Evolutionary conservation across 2,888 invertebrate genomes (phyloP), one percentile per base, ranked within the genome.

Genomic region (Drosophila merina): DNA sequence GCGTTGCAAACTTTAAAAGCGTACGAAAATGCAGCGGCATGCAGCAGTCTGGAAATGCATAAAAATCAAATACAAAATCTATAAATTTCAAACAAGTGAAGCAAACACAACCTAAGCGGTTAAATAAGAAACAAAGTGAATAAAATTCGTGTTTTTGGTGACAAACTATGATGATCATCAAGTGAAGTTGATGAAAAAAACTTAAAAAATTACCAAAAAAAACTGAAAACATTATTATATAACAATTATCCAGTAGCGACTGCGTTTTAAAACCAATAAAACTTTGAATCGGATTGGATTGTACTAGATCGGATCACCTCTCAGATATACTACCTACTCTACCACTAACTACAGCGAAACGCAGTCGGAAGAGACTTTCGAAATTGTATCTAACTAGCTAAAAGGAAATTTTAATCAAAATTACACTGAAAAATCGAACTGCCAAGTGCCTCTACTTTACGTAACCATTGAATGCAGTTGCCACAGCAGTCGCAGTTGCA

Each of bases 41-140:
- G 88, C 20, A 20, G 20, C 20, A 20, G 20, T 84, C 60, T 84
- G 88, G 80, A 86, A 86, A 69, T 88, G 87, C 88, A 87, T 88
- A 77, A 88, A 86, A 75, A 86, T 74, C 54, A 88, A 88, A 88
- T 83, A 84, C 67, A 88, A 87, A 83, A 79, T 77, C 74, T 83
- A 76, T 83, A 78, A 87, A 76, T 76, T 74, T 72, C 58, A 88
- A 75, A 88, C 80, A 73, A 90, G 91, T 91, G 90, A 90, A 89
- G 87, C 89, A 78, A 90, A 91, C 77, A 90, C 89, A 82, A 90
- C 91, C 82, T 90, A 86, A 90, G 67, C 63, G 48, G 20, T 20
- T 20, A 20, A 20, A 20, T 20, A 20, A 20, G 20, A 20, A 20
- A 20, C 20, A 20, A 20, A 20, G 20, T 20, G 20, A 1, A 20